phyloP scores from a whole-genome alignment of 1,140 invertebrate species.

The Macrocentrus cingulum region DNA sequence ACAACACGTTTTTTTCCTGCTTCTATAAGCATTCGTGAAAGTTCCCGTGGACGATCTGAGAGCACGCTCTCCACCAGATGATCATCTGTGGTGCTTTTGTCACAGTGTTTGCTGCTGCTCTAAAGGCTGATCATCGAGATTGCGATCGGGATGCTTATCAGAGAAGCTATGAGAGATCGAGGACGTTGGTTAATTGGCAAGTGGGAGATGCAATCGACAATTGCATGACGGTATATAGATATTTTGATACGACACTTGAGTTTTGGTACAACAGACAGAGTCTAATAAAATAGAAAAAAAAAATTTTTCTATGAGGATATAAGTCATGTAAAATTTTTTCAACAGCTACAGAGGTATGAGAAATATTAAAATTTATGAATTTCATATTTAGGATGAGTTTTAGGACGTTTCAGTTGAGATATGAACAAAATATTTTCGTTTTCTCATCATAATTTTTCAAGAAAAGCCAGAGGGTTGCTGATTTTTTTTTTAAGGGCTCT shows the following conservation, averaged over 20 bases:
- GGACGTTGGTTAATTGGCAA: slow-evolving; percentile 24
- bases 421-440: too few species aligned
- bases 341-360: too few species aligned
- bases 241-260: not conserved
- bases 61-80: not conserved
- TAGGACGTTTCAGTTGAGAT: too few species aligned
- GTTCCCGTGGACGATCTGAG: not conserved
- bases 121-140: slow-evolving; percentile 15
- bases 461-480: too few species aligned
- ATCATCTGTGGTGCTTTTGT: not conserved
- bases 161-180: slow-evolving; percentile 23
- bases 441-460: too few species aligned
- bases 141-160: slow-evolving; percentile 25
- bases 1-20: not conserved
- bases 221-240: not conserved
- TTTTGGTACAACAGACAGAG: too few species aligned
- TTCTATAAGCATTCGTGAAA: not conserved
- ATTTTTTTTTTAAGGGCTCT: too few species aligned
- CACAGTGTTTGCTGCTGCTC: slow-evolving; percentile 5
- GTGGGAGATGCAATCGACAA: slow-evolving; percentile 4
- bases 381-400: too few species aligned
- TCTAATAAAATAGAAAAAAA: too few species aligned
- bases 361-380: too few species aligned
- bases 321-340: too few species aligned
- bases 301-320: too few species aligned